Percentiles rank a stretch among this genome's conserved stretches.
phyloP scores from a whole-genome alignment of 1,140 invertebrate species.

The Drosophila grimshawi region DNA sequence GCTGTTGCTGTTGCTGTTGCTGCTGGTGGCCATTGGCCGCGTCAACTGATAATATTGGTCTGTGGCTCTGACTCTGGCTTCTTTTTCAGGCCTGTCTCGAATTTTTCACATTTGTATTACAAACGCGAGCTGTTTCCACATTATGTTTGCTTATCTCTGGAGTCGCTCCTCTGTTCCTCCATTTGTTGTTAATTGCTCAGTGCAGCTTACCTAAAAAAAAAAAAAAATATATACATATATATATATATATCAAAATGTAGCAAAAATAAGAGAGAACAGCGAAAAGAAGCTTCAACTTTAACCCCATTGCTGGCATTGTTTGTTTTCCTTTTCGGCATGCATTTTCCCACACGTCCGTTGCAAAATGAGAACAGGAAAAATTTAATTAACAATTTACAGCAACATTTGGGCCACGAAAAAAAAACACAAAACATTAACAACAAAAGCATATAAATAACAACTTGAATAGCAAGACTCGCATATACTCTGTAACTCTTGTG shows the following conservation, averaged over 20 bases:
- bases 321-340: slow-evolving; percentile 21
- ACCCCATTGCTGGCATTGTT: slow-evolving; percentile 21
- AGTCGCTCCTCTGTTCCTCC: slow-evolving; percentile 16
- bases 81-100: slow-evolving; percentile 31
- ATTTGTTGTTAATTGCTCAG: slow-evolving; percentile 55
- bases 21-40: slow-evolving; percentile 40
- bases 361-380: slow-evolving; percentile 60
- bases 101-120: slow-evolving; percentile 3
- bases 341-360: slow-evolving; percentile 52
- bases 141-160: slow-evolving; percentile 45
- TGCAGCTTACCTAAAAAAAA: slow-evolving; percentile 33
- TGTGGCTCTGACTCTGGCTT: slow-evolving; percentile 5
- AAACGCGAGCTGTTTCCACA: slow-evolving; percentile 19
- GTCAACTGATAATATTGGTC: slow-evolving; percentile 28
- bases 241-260: background rate
- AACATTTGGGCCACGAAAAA: slow-evolving; percentile 55
- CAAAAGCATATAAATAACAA: slow-evolving; percentile 2
- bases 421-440: slow-evolving; percentile 11
- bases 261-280: background rate
- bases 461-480: background rate
- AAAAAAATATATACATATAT: background rate
- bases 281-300: slow-evolving; percentile 40
- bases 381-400: slow-evolving; percentile 76
- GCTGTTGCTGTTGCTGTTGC: background rate
- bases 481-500: background rate